These are phyloP conservation scores for Metaphire vulgaris DNA, from an alignment of 1,140 invertebrate genomes.

Conservation along the genomic window DNA sequence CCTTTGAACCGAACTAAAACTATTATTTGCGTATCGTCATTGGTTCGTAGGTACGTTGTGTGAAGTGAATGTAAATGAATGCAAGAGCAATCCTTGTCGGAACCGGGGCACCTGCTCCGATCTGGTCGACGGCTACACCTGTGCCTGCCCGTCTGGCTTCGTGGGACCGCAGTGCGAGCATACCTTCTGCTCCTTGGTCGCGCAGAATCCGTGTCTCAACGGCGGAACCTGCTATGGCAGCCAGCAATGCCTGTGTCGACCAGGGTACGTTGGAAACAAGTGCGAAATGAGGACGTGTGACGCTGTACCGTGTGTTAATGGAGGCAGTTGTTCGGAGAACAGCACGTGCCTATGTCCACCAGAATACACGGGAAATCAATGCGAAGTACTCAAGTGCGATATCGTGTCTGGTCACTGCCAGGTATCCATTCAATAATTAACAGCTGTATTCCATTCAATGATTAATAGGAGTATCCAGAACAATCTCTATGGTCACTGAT, in stretches of 20 bases:
- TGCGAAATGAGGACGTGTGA: conserved; percentile 57
- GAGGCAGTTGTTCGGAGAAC: background rate
- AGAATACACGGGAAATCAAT: conserved; percentile 41
- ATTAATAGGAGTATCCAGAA: too few relatives aligned
- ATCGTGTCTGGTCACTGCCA: conserved; percentile 25
- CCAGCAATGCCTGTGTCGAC: conserved; percentile 77
- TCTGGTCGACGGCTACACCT: conserved; percentile 54
- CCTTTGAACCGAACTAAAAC: too few relatives aligned
- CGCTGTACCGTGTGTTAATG: conserved; percentile 6
- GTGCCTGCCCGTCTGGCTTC: conserved; percentile 71
- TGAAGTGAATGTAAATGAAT: conserved; percentile 13
- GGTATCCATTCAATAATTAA: too few relatives aligned
- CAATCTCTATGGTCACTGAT: too few relatives aligned
- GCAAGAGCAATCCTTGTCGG: conserved; percentile 59
- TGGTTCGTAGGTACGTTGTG: background rate
- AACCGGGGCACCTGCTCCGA: conserved; percentile 57
- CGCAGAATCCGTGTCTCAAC: conserved; percentile 25
- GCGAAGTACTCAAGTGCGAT: conserved; percentile 33
- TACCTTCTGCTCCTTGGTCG: background rate
- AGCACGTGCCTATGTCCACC: conserved; percentile 37
- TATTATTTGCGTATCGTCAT: too few relatives aligned
- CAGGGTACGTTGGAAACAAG: conserved; percentile 70
- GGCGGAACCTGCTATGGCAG: conserved; percentile 28
- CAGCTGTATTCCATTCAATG: too few relatives aligned
- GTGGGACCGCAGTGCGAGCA: conserved; percentile 51